A percentile compares a stretch with the other conserved stretches of the same genome.
These are phyloP conservation scores for Lasioglossum lativentre DNA, from an alignment of 2,888 invertebrate genomes.

Conservation along the genomic window DNA sequence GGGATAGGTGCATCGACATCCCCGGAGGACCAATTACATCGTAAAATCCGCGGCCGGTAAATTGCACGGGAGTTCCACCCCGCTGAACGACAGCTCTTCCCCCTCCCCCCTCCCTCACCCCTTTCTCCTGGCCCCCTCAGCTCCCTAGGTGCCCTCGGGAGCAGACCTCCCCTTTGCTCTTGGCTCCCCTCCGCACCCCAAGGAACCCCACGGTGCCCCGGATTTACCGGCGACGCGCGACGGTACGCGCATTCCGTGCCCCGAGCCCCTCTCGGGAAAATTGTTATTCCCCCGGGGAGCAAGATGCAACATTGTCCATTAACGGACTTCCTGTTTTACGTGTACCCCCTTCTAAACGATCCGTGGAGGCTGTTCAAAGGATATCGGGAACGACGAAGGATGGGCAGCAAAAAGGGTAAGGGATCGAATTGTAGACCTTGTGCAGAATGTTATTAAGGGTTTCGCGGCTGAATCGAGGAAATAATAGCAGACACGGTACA, in stretches of 20 bases:
- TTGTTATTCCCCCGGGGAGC: constrained; percentile 10
- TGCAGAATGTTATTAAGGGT: background rate
- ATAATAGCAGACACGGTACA: background rate
- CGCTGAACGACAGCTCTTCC: constrained; percentile 56
- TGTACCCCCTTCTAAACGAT: background rate
- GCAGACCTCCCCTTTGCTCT: background rate
- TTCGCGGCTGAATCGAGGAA: background rate
- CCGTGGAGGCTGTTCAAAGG: background rate
- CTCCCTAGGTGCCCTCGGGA: background rate
- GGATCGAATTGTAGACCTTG: background rate
- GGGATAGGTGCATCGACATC: constrained; percentile 45
- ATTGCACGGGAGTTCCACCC: constrained; percentile 62
- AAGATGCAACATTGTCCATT: constrained; percentile 24
- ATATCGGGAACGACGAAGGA: background rate
- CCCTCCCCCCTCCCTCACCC: background rate
- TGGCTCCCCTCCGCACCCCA: too few relatives aligned
- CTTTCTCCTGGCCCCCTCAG: background rate
- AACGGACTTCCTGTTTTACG: constrained; percentile 21
- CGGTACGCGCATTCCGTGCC: constrained; percentile 20
- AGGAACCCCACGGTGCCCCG: background rate
- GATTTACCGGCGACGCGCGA: constrained; percentile 33
- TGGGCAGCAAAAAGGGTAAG: background rate
- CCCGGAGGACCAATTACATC: constrained; percentile 71
- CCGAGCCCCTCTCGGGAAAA: background rate
- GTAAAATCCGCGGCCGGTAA: constrained; percentile 72